Conservation (phyloP, 2,888 invertebrate species). For the Scelioninae gen. 1 region DNA sequence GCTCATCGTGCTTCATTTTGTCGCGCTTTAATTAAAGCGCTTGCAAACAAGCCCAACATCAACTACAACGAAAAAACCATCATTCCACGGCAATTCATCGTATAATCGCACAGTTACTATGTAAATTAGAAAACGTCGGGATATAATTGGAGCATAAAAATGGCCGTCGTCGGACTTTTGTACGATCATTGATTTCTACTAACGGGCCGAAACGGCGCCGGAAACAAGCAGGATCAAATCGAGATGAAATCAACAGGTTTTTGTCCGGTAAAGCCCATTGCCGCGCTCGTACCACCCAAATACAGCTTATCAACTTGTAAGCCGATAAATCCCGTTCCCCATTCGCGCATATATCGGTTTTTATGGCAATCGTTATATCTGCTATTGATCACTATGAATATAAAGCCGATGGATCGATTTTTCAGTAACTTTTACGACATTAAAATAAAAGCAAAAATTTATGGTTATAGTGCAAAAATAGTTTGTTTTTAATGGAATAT, state of each 20-base stretch:
- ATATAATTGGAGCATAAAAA: slow-evolving; percentile 43
- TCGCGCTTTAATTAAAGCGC: slow-evolving; percentile 8
- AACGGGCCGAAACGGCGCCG: slow-evolving; percentile 43
- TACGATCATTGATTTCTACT: slow-evolving; percentile 35
- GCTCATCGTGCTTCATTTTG: slow-evolving; percentile 30
- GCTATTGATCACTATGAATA: slow-evolving; percentile 32
- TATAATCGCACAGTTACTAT: slow-evolving; percentile 29
- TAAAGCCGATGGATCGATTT: background rate
- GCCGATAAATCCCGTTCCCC: slow-evolving; percentile 71
- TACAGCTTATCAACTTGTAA: slow-evolving; percentile 73
- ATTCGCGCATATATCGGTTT: slow-evolving; percentile 41
- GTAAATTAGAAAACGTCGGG: slow-evolving; percentile 26
- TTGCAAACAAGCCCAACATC: slow-evolving; percentile 24
- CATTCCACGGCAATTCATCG: slow-evolving; percentile 6
- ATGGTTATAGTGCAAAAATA: background rate
- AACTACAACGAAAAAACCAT: slow-evolving; percentile 19
- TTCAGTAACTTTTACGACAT: background rate
- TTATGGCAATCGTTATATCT: slow-evolving; percentile 50
- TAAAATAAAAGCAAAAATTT: background rate
- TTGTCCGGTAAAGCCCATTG: slow-evolving; percentile 69
- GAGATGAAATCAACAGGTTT: slow-evolving; percentile 75
- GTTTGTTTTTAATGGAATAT: too few species aligned
- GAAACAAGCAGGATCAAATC: slow-evolving; percentile 53
- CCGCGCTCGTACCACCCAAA: slow-evolving; percentile 58
- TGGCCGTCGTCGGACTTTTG: slow-evolving; percentile 8